These are phyloP conservation scores for Sander lucioperca DNA, from an alignment of 2,113 vertebrate genomes.

Conservation along the genomic window DNA sequence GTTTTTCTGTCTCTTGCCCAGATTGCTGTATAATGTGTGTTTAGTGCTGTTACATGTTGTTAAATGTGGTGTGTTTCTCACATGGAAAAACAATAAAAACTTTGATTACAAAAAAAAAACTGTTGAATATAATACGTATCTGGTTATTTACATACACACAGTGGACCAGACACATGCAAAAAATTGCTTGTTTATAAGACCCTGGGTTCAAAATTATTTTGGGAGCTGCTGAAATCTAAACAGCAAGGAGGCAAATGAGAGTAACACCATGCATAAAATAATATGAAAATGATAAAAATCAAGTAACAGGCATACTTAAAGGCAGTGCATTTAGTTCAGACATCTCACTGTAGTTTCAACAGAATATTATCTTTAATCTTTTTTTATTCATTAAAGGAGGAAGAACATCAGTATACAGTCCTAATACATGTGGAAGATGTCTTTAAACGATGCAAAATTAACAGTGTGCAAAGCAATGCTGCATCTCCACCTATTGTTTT, in stretches of 20 bases:
- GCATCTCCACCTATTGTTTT: neutral
- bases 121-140: neutral
- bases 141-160: slow-evolving; percentile 20
- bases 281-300: neutral
- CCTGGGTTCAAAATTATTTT: slow-evolving; percentile 21
- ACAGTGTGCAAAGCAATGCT: neutral
- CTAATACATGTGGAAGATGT: neutral
- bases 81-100: too few species aligned
- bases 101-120: neutral
- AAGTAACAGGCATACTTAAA: neutral
- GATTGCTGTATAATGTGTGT: too few species aligned
- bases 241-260: neutral
- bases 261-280: neutral
- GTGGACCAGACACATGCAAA: slow-evolving; percentile 29
- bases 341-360: neutral
- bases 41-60: too few species aligned
- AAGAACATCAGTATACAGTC: too few species aligned
- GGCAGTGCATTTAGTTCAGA: neutral
- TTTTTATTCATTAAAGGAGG: neutral
- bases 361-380: neutral
- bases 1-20: too few species aligned
- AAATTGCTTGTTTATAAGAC: slow-evolving; percentile 42
- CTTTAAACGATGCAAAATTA: neutral
- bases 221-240: slow-evolving; percentile 21
- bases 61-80: too few species aligned